Evolutionary conservation across 2,888 invertebrate genomes (phyloP).

Genomic region (Melanchra persicariae): DNA sequence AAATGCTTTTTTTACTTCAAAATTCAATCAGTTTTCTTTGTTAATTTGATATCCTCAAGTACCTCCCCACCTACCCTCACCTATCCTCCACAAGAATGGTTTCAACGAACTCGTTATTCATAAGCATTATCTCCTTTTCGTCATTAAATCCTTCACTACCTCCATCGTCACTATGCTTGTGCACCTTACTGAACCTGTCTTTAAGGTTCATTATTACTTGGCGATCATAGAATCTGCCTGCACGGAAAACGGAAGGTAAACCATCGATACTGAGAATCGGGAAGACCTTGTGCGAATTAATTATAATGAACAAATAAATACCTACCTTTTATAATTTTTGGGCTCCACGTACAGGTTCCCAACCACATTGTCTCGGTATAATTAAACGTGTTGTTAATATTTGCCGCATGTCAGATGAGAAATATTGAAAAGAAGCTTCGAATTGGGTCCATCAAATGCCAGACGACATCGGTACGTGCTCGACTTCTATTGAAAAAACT

Average conservation of each 20-base stretch:
- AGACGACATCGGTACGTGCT: too few relatives aligned
- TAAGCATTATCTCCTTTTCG: neutral
- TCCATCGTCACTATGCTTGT: neutral
- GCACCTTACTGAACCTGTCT: neutral
- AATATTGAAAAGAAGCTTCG: too few relatives aligned
- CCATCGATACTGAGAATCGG: conserved; percentile 6
- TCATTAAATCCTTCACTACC: neutral
- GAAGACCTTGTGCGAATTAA: neutral
- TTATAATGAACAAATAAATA: conserved; percentile 27
- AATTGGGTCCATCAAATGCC: too few relatives aligned
- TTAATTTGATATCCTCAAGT: neutral
- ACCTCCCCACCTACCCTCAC: too few relatives aligned
- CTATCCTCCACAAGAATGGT: neutral
- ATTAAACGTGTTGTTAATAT: neutral
- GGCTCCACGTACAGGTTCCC: neutral
- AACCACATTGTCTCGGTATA: neutral
- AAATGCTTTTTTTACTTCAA: neutral
- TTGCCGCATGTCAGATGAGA: neutral
- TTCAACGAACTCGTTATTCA: conserved; percentile 4
- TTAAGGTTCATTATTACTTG: conserved; percentile 17
- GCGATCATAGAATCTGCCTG: neutral
- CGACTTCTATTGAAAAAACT: too few relatives aligned
- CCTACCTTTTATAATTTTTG: neutral
- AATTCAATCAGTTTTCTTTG: neutral
- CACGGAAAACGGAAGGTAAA: neutral